phyloP scores from a whole-genome alignment of 2,797 vertebrate genomes.

The Bovichtus variegatus region DNA sequence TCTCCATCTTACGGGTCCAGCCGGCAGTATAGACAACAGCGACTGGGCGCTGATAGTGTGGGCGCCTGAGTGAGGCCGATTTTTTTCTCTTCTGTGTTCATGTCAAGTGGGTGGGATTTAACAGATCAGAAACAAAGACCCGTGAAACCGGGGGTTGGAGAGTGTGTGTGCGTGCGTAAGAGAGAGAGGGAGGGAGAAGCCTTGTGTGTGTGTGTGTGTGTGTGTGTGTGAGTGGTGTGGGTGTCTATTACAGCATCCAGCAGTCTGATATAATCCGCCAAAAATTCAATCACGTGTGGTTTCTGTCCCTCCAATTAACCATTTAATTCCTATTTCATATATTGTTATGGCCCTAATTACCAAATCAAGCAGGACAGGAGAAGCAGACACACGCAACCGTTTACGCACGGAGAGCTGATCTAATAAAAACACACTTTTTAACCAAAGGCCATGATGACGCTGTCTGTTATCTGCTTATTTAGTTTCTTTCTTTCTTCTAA shows the following conservation, averaged over 20 bases:
- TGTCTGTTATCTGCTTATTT: not conserved
- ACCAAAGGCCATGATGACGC: not conserved
- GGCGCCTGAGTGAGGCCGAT: slow-evolving; percentile 67
- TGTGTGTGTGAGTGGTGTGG: slow-evolving; percentile 13
- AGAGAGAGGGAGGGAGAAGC: too few relatives aligned
- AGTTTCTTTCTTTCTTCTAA: not conserved
- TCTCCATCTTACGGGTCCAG: slow-evolving; percentile 85
- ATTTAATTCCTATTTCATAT: slow-evolving; percentile 80
- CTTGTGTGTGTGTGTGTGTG: slow-evolving; percentile 15
- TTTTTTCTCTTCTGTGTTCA: slow-evolving; percentile 70
- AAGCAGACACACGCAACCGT: not conserved
- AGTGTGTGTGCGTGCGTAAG: slow-evolving; percentile 23
- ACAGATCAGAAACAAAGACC: slow-evolving; percentile 89
- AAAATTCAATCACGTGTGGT: slow-evolving; percentile 88
- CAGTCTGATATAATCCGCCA: slow-evolving; percentile 88
- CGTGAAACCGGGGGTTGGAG: slow-evolving; percentile 81
- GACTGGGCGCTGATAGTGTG: slow-evolving; percentile 73
- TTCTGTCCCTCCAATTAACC: slow-evolving; percentile 85
- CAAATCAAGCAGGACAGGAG: slow-evolving; percentile 69
- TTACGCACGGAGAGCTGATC: not conserved
- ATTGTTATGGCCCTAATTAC: slow-evolving; percentile 71
- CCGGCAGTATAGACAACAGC: slow-evolving; percentile 63
- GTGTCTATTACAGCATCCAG: slow-evolving; percentile 54
- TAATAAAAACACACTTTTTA: not conserved
- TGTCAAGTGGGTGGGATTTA: slow-evolving; percentile 88